These are phyloP conservation scores for Varecia variegata DNA, from an alignment of 2,797 vertebrate species.

Conservation along the genomic window DNA sequence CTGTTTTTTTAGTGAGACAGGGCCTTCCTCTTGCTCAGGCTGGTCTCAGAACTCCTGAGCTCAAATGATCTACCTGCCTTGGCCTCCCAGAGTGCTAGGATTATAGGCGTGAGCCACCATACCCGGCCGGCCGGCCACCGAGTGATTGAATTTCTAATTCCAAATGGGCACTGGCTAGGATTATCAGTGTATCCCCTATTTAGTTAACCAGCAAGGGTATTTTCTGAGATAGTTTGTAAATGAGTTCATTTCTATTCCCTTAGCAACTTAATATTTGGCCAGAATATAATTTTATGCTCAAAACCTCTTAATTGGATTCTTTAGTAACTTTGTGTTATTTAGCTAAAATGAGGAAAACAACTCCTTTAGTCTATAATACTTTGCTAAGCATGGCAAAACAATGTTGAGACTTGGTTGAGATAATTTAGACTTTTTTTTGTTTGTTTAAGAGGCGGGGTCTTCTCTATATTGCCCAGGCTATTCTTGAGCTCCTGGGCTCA, in stretches of 20 bases:
- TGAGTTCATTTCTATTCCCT: conserved; percentile 3
- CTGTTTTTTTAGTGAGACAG: no score
- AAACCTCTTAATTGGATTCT: conserved; percentile 35
- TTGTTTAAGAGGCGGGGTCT: neutral
- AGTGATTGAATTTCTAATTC: conserved; percentile 28
- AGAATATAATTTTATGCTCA: conserved; percentile 42
- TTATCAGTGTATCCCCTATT: neutral
- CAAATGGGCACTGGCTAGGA: neutral
- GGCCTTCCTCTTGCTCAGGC: no score
- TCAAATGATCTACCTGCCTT: no score
- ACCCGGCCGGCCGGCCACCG: no score
- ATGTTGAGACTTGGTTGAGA: conserved; percentile 7
- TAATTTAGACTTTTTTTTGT: neutral
- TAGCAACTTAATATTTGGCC: conserved; percentile 39
- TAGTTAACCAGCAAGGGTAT: neutral
- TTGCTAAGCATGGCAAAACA: neutral
- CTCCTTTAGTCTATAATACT: neutral
- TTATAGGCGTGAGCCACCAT: no score
- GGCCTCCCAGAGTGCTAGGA: no score
- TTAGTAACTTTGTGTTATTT: neutral
- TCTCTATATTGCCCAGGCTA: neutral
- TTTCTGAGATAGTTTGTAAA: conserved; percentile 35
- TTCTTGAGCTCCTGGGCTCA: neutral
- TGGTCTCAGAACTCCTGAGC: no score
- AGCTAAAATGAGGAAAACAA: conserved; percentile 27